Percentiles rank a stretch among this genome's conserved stretches.
These are phyloP conservation scores for Hypselothyrea guttata DNA, from an alignment of 2,888 invertebrate species.

Conservation along the genomic window DNA sequence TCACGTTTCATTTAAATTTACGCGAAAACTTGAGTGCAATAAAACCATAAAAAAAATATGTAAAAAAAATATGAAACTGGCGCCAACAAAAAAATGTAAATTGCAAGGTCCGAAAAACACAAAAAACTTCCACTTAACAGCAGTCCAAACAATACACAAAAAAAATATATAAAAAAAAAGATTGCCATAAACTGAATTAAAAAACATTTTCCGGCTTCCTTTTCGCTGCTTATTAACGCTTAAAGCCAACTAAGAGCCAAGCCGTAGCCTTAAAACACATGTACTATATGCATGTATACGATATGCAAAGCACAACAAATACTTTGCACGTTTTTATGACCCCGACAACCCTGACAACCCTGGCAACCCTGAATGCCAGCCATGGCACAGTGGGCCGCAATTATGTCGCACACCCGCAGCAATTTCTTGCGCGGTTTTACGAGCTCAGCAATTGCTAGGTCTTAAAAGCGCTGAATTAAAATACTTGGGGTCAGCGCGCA, in stretches of 20 bases:
- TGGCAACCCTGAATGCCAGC: neutral
- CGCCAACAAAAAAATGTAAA: slow-evolving; percentile 20
- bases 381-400: slow-evolving; percentile 36
- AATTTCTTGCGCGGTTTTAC: slow-evolving; percentile 61
- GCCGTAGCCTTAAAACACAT: slow-evolving; percentile 6
- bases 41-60: slow-evolving; percentile 23
- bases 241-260: slow-evolving; percentile 10
- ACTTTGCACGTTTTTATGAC: slow-evolving; percentile 70
- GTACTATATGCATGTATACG: slow-evolving; percentile 5
- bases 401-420: slow-evolving; percentile 55
- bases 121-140: slow-evolving; percentile 40
- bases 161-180: too few relatives aligned
- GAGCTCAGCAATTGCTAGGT: slow-evolving; percentile 43
- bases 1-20: slow-evolving; percentile 61
- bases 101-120: slow-evolving; percentile 52
- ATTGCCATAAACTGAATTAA: slow-evolving; percentile 41
- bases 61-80: slow-evolving; percentile 51
- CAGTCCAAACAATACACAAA: too few relatives aligned
- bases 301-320: slow-evolving; percentile 29
- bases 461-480: slow-evolving; percentile 25
- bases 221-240: slow-evolving; percentile 12
- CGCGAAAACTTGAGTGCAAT: slow-evolving; percentile 56
- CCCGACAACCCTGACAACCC: slow-evolving; percentile 25
- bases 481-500: slow-evolving; percentile 11
- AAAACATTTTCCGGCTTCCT: slow-evolving; percentile 6